Base-by-base conservation (phyloP, 2,888 invertebrate species). In the Leptopilina myrica region DNA sequence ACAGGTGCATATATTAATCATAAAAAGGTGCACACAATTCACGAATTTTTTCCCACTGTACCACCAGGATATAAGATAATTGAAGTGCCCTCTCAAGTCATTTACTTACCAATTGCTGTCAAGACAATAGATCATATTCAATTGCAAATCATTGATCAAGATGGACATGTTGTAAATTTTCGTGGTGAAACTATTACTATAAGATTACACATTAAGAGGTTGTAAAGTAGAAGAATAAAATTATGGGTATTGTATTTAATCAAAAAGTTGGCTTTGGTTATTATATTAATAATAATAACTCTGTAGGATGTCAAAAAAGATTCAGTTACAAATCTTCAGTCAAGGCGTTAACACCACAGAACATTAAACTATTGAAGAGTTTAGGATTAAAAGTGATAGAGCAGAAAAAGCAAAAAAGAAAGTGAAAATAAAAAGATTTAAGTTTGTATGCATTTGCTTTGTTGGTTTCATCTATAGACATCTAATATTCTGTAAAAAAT, bases 161-260 rank as follows among this genome's bases (percentile, higher is more conserved):
- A 85, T 76, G 82, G 79, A 4, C 59, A 80, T 6, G 78, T 81
- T 53, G 80, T 84, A 0, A 82, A 85, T 83, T 84, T 85, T 76
- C 77, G 81, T 43, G 80, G 82, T 64, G 84, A 86, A 83, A 78
- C 67, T 26, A 81, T 87, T 26, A 86, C 84, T 1, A 78, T 86
- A 53, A 77, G 82, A 76, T 77, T 83, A 65, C 84, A 84, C 53
- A 43, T 85, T 73, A 83, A 83, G 76, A 12, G 43, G 9, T 66
- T 26, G n/a, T 73, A 5, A 20, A 20, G 1, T 20, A 20, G 20
- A 20, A 20, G 20, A 20, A 20, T 20, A 20, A 20, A 77, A 82
- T 82, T 20, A 20, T 20, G 78, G 77, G 80, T 7, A 79, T 78
- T 53, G 73, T 73, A 49, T 80, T 20, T 65, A 53, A 78, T 73